Evolutionary conservation across 1,140 invertebrate genomes (phyloP), one percentile per base, ranked within the genome.

Genomic region (Scylla paramamosain): DNA sequence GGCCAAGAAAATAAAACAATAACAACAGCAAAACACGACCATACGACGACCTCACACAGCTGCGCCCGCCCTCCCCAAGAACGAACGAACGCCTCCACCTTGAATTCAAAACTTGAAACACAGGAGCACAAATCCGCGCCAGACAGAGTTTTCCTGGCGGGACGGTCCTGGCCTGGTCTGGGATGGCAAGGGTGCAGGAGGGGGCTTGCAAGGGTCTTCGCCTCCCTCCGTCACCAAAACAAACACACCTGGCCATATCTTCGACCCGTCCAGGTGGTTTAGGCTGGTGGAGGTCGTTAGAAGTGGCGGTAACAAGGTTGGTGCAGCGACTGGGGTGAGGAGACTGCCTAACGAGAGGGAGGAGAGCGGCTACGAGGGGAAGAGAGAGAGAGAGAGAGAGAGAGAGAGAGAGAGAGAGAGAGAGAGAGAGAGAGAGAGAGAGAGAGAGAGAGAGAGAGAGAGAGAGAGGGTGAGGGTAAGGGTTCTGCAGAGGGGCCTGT

Each of bases 361-460:
- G 86, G 45, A 46, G 45, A 32, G 86, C 10, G 45, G 45, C 32
- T 39, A 28, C 14, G 32, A 67, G 52, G 59, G 31, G n/a, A 59
- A 28, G 52, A 77, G 4, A 91, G 10, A 91, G 59, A 77, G 90
- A 77, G 52, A 91, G 90, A 91, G 90, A 91, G 52, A 91, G 31
- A 91, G 52, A 77, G 90, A 77, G 90, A 91, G 90, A 77, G 90
- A 91, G 90, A 77, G 52, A 91, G 59, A 91, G 90, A 93, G 45
- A 93, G 92, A 48, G 83, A 93, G 82, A 86, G 83, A 93, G 82
- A 86, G 77, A 92, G 59, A 83, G 77, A 92, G 91, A 46, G 77
- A 92, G 59, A 83, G 39, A 92, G 48, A 91, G 89, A 91, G 89
- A 91, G 77, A 92, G 91, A 84, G 92, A 84, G 92, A 84, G 32